Conservation (phyloP, 1,140 invertebrate species). For the Caenorhabditis tropicalis region DNA sequence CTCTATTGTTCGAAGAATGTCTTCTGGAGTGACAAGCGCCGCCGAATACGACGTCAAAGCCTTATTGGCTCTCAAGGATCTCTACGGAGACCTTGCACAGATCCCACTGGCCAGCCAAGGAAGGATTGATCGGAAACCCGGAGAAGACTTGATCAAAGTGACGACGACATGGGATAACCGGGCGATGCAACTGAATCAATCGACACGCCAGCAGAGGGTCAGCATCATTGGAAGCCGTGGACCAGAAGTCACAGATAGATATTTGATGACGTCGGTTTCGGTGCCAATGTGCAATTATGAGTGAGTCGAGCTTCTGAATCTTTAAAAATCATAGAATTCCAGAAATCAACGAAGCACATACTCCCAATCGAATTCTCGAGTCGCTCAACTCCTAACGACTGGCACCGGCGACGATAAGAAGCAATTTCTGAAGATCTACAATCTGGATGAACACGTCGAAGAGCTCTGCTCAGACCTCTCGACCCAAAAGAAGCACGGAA, state of each 20-base stretch:
- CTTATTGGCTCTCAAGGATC: constrained; percentile 56
- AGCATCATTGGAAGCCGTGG: constrained; percentile 20
- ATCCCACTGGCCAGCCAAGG: constrained; percentile 52
- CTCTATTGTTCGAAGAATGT: neutral
- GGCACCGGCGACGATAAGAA: constrained; percentile 67
- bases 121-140: constrained; percentile 36
- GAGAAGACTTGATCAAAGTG: constrained; percentile 46
- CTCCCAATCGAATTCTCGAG: constrained; percentile 50
- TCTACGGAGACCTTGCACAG: constrained; percentile 56
- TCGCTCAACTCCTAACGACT: constrained; percentile 61
- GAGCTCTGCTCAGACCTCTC: constrained; percentile 57
- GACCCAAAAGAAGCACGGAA: constrained; percentile 66
- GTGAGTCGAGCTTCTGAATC: constrained; percentile 44
- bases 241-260: constrained; percentile 16
- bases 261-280: constrained; percentile 45
- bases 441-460: constrained; percentile 46
- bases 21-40: neutral
- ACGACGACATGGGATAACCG: constrained; percentile 62
- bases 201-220: constrained; percentile 55
- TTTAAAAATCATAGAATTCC: too few relatives aligned
- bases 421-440: constrained; percentile 60
- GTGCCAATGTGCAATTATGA: constrained; percentile 45
- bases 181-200: constrained; percentile 59
- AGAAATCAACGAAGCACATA: constrained; percentile 58
- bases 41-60: constrained; percentile 49